These are phyloP conservation scores for Limnephilus auricula DNA, from an alignment of 2,888 invertebrate species.

Conservation along the genomic window DNA sequence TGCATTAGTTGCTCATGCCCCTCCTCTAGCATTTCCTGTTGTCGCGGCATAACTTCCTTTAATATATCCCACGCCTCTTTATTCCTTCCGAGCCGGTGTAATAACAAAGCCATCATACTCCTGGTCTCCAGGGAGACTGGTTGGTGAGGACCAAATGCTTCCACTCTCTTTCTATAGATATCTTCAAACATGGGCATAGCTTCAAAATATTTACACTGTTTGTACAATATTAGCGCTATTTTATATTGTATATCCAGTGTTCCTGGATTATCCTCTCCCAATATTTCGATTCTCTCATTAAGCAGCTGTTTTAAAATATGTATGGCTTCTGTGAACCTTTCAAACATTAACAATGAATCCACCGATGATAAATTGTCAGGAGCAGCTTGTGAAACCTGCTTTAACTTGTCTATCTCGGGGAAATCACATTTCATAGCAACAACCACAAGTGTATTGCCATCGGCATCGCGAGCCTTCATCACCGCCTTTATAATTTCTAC, in stretches of 20 bases:
- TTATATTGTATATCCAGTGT: not conserved
- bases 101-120: slow-evolving; percentile 9
- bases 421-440: no score
- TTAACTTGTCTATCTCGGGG: no score
- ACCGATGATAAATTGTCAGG: no score
- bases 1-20: not conserved
- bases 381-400: no score
- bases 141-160: not conserved
- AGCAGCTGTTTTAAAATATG: not conserved
- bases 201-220: slow-evolving; percentile 27
- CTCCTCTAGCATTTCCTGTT: not conserved
- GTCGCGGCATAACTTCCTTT: no score
- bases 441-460: not conserved
- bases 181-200: not conserved
- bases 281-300: slow-evolving; percentile 17
- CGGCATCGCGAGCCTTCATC: not conserved
- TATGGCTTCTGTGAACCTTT: not conserved
- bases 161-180: not conserved
- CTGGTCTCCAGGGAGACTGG: not conserved
- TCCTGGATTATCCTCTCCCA: slow-evolving; percentile 32
- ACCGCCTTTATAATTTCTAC: slow-evolving; percentile 1
- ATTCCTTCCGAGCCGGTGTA: not conserved
- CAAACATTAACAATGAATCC: no score
- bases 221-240: not conserved
- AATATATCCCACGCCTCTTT: not conserved